Conservation (phyloP, 2,888 invertebrate species). For the Cantharis nigra region DNA sequence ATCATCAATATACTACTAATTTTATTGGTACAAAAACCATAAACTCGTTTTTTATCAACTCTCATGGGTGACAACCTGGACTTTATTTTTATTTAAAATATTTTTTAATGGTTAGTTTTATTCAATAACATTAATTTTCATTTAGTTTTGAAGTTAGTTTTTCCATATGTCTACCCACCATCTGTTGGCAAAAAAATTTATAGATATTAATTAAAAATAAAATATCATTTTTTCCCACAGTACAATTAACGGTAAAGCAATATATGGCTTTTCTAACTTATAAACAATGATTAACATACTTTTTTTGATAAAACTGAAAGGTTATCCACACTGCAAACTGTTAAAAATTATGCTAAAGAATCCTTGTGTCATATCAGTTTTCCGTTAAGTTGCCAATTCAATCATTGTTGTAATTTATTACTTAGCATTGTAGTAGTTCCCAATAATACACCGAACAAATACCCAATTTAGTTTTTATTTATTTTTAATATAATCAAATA, state of each 20-base stretch:
- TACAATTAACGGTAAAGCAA: constrained; percentile 1
- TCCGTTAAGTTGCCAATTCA: not conserved
- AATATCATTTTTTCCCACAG: not conserved
- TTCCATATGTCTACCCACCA: not conserved
- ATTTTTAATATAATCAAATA: not conserved
- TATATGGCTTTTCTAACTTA: constrained; percentile 3
- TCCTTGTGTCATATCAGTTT: not conserved
- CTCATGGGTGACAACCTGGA: not conserved
- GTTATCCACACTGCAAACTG: not conserved
- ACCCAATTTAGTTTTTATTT: not conserved
- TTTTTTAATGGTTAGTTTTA: not conserved
- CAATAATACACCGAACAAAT: too few species aligned
- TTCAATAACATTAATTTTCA: constrained; percentile 1
- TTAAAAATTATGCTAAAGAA: not conserved
- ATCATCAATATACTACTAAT: not conserved
- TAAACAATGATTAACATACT: constrained; percentile 5
- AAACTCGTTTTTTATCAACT: constrained; percentile 2
- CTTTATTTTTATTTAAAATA: not conserved
- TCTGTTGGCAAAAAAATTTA: constrained; percentile 3
- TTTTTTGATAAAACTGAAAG: constrained; percentile 1
- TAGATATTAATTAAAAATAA: constrained; percentile 1
- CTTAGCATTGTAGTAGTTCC: too few species aligned
- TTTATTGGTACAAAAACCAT: not conserved
- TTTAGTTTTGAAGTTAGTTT: not conserved
- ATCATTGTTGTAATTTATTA: not conserved